A percentile compares a stretch with the other conserved stretches of the same genome.
phyloP scores from a whole-genome alignment of 2,888 invertebrate species.

The Diaperis boleti region DNA sequence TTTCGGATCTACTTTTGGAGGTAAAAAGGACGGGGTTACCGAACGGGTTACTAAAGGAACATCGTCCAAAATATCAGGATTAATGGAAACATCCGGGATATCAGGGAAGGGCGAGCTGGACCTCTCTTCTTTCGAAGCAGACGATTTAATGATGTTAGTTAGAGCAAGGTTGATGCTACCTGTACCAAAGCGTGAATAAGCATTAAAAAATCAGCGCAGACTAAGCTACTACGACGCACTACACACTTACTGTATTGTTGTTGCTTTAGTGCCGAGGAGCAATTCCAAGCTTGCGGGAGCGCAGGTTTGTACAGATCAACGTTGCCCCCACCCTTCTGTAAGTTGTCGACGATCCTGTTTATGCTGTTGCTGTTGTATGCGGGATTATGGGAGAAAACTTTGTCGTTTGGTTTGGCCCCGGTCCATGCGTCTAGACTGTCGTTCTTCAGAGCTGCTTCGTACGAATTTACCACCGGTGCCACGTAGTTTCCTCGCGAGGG shows the following conservation, averaged over 20 bases:
- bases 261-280: conserved; percentile 52
- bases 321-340: conserved; percentile 61
- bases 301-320: conserved; percentile 68
- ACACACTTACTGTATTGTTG: conserved; percentile 63
- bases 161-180: conserved; percentile 58
- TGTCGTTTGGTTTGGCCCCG: conserved; percentile 49
- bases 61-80: conserved; percentile 48
- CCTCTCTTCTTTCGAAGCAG: conserved; percentile 43
- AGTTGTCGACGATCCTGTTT: conserved; percentile 64
- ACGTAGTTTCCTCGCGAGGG: conserved; percentile 61
- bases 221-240: conserved; percentile 10
- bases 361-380: conserved; percentile 65
- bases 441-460: conserved; percentile 61
- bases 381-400: conserved; percentile 61
- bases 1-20: conserved; percentile 47
- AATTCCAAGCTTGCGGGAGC: conserved; percentile 68
- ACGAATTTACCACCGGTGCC: conserved; percentile 62
- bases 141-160: conserved; percentile 53
- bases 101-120: conserved; percentile 56
- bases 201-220: conserved; percentile 33
- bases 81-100: conserved; percentile 56
- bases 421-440: conserved; percentile 59
- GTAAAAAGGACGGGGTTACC: conserved; percentile 48
- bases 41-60: conserved; percentile 42
- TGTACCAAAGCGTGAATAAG: conserved; percentile 40